phyloP scores from a whole-genome alignment of 2,888 invertebrate species.

The Drosophila testacea region DNA sequence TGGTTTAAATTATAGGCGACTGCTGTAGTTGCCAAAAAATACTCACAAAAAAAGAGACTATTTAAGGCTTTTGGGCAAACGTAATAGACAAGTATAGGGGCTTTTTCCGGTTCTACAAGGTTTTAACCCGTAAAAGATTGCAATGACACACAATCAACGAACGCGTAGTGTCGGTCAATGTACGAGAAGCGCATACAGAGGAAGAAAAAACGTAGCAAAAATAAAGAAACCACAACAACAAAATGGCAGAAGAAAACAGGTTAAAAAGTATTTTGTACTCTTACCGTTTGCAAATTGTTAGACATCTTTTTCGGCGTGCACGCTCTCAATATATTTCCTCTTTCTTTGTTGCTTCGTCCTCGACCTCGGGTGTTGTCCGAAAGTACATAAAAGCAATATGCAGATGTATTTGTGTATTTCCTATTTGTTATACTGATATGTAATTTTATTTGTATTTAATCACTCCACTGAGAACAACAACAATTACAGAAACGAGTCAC shows the following conservation, averaged over 20 bases:
- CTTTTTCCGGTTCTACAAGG: background rate
- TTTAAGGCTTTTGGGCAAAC: conserved; percentile 1
- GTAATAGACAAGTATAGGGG: background rate
- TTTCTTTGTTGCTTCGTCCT: conserved; percentile 13
- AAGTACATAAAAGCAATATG: conserved; percentile 5
- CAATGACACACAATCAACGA: conserved; percentile 18
- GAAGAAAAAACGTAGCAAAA: conserved; percentile 1
- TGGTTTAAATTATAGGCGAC: background rate
- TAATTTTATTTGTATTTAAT: conserved; percentile 13
- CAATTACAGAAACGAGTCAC: conserved; percentile 23
- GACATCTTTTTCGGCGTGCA: conserved; percentile 50
- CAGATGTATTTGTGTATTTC: conserved; percentile 9
- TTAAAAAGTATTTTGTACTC: conserved; percentile 19
- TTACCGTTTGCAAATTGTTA: conserved; percentile 69
- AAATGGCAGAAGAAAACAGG: conserved; percentile 12
- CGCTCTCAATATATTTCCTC: conserved; percentile 22
- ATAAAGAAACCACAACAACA: background rate
- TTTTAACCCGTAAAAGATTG: conserved; percentile 6
- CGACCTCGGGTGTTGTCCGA: conserved; percentile 10
- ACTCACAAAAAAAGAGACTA: background rate
- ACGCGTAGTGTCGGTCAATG: conserved; percentile 39
- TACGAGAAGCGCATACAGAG: conserved; percentile 23
- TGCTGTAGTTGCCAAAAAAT: background rate
- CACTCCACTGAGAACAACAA: conserved; percentile 24
- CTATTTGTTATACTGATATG: conserved; percentile 1